Conservation (phyloP, 2,888 invertebrate genomes). For the Hirtodrosophila trivittata region DNA sequence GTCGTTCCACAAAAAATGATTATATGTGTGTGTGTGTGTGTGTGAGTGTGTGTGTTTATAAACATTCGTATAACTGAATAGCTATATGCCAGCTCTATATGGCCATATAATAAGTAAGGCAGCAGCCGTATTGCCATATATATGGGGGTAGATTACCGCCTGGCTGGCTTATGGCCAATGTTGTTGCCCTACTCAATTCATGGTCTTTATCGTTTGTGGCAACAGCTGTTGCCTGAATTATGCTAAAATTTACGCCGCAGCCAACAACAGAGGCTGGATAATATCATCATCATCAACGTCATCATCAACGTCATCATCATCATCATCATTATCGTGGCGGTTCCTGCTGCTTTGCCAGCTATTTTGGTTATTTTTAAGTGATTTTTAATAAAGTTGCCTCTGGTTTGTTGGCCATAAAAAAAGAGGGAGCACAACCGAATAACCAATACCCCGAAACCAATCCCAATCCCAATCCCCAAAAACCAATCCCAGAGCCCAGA, state of each 20-base stretch:
- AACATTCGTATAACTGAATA: conserved; percentile 65
- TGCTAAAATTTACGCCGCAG: conserved; percentile 72
- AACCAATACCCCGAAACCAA: neutral
- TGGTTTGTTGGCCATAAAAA: conserved; percentile 27
- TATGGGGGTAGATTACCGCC: neutral
- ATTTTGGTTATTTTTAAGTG: conserved; percentile 78
- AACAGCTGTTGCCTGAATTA: conserved; percentile 78
- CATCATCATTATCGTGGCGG: conserved; percentile 20
- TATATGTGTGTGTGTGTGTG: conserved; percentile 57
- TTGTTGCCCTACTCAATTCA: conserved; percentile 67
- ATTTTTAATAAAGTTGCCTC: conserved; percentile 75
- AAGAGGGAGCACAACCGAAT: neutral
- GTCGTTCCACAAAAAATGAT: conserved; percentile 61
- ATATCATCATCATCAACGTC: conserved; percentile 27
- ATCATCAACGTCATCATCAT: conserved; percentile 25
- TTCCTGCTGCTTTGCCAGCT: conserved; percentile 46
- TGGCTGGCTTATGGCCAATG: conserved; percentile 51
- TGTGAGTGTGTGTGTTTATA: conserved; percentile 64
- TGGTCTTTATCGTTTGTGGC: conserved; percentile 78
- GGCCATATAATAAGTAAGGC: neutral
- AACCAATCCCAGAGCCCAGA: conserved; percentile 19
- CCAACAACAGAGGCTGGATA: conserved; percentile 35
- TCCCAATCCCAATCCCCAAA: conserved; percentile 4
- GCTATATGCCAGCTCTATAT: conserved; percentile 20
- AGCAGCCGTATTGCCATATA: neutral